Percentiles rank a stretch among this genome's conserved stretches.
Evolutionary conservation across 2,888 invertebrate species (phyloP).

Genomic region (Lordiphosa fenestrarum): DNA sequence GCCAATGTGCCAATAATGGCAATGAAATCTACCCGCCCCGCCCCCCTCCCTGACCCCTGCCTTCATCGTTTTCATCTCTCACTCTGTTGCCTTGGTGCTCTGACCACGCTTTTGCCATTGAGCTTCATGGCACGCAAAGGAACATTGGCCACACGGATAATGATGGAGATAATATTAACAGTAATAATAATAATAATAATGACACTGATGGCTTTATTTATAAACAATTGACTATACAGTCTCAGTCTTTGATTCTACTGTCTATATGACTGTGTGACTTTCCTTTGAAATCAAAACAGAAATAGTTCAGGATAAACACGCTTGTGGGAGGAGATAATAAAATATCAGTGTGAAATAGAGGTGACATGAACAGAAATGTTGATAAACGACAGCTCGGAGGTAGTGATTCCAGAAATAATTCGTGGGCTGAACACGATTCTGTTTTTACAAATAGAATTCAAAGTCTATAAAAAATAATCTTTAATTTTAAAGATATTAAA

Average conservation of each 20-base stretch:
- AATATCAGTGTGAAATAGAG: too few species aligned
- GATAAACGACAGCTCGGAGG: too few species aligned
- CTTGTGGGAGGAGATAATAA: too few species aligned
- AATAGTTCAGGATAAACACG: conserved; percentile 30
- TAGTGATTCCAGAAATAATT: too few species aligned
- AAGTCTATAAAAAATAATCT: too few species aligned
- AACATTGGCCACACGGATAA: conserved; percentile 24
- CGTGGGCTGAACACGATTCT: too few species aligned
- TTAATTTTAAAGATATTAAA: too few species aligned
- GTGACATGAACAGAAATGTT: too few species aligned
- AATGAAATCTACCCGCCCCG: conserved; percentile 14
- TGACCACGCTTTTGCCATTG: conserved; percentile 30
- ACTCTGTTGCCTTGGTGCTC: conserved; percentile 6
- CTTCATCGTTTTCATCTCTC: not conserved
- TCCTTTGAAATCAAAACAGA: conserved; percentile 11
- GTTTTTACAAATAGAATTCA: too few species aligned
- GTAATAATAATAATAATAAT: conserved; percentile 33
- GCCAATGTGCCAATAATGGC: conserved; percentile 45
- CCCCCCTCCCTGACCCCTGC: not conserved
- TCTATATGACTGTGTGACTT: too few species aligned
- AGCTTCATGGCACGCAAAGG: conserved; percentile 24
- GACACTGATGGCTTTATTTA: conserved; percentile 35
- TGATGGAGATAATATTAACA: conserved; percentile 21
- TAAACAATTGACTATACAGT: conserved; percentile 20
- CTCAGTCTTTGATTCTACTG: too few species aligned